phyloP scores from a whole-genome alignment of 2,797 vertebrate genomes.

The Rhinogobio ventralis region DNA sequence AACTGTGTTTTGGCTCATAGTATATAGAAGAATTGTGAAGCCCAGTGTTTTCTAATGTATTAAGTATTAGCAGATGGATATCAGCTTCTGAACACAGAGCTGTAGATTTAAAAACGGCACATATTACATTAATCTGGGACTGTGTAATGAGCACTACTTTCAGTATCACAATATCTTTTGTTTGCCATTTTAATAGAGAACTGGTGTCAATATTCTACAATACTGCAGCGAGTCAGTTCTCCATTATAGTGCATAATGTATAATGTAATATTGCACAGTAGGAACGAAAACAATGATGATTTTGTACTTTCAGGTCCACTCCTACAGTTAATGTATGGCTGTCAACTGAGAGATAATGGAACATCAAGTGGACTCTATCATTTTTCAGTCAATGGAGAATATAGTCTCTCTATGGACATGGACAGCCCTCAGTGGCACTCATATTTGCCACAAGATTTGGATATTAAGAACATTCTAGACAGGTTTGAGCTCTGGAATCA shows the following conservation, averaged over 20 bases:
- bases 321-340: slow-evolving; percentile 52
- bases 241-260: background rate
- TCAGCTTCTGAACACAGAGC: background rate
- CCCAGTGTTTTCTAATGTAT: background rate
- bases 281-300: background rate
- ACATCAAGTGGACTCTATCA: slow-evolving; percentile 29
- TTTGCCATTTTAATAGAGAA: background rate
- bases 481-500: slow-evolving; percentile 46
- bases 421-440: slow-evolving; percentile 29
- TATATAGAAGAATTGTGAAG: background rate
- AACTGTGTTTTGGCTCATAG: too few relatives aligned
- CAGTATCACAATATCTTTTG: background rate
- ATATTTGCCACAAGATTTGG: slow-evolving; percentile 33
- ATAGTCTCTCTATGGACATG: slow-evolving; percentile 48
- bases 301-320: slow-evolving; percentile 32
- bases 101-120: background rate
- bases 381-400: slow-evolving; percentile 44
- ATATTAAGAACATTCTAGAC: slow-evolving; percentile 40
- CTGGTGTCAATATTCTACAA: background rate
- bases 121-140: background rate
- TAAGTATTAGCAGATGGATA: background rate
- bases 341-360: slow-evolving; percentile 28
- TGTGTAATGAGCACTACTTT: background rate
- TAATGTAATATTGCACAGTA: background rate
- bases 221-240: background rate